Base-by-base conservation (phyloP, 92 coral and sea anemone species). In the Epizoanthus rinbou region DNA sequence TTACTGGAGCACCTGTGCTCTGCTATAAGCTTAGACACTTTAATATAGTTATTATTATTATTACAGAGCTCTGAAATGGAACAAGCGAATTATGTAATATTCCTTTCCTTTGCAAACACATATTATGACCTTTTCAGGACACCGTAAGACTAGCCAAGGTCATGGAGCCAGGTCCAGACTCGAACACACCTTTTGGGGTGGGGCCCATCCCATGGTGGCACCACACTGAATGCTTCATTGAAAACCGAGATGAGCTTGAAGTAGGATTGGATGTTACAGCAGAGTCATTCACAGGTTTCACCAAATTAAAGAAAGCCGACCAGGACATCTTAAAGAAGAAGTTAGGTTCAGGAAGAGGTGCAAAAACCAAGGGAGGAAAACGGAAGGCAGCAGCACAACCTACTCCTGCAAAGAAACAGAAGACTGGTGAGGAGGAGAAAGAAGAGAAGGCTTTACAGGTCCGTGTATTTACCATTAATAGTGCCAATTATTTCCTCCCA, bases 91-190 rank as follows among this genome's bases (percentile, higher is more conserved):
- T 63, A 25, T 63, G 14, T 13, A 25, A 63, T 8, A 2, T 63
- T 25, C 68, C 68, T 64, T 6, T 64, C 6, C 9, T 22, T 64
- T 22, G 69, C 69, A 64, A 64, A 15, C 23, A 11, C 13, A 16
- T 21, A 64, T 28, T 28, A 28, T 64, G 24, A 64, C 54, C 54
- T 18, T 65, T 16, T 19, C 23, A 96, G 99, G 99, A 91, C 58
- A 98, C 94, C 53, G 87, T 96, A 50, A 95, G 99, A 54, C 87
- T 96, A 41, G 99, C 98, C 24, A 96, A 94, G 78, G 79, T 94
- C 60, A 90, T 90, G 94, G 99, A 96, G 62, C 94, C 98, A 13
- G 81, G 87, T 43, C 88, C 90, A 6, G 98, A 95, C 18, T 95
- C 98, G 10, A 84, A 62, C 81, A 97, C 93, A 0, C 95, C 94